Evolutionary conservation across 1,140 invertebrate genomes (phyloP).

Genomic region (Sinella curviseta): DNA sequence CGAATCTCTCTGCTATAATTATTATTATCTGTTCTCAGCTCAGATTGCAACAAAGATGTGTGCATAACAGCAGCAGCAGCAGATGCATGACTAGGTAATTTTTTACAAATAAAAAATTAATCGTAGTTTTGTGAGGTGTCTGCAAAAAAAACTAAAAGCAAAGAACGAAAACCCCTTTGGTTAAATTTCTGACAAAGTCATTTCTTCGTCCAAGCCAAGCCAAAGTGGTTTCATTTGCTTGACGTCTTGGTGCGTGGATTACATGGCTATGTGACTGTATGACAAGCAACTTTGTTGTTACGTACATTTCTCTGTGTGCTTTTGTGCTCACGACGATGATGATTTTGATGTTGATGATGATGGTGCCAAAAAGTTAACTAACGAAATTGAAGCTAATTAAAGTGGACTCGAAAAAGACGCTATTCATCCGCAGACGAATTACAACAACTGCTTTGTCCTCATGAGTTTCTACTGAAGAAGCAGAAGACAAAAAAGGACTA

Average conservation of each 20-base stretch:
- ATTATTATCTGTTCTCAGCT: background rate
- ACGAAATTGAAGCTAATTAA: slow-evolving; percentile 5
- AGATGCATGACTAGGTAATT: background rate
- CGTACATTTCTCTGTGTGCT: background rate
- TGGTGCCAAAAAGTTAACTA: background rate
- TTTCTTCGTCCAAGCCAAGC: background rate
- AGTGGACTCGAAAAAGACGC: background rate
- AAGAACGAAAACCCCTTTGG: background rate
- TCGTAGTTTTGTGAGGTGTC: background rate
- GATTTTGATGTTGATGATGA: background rate
- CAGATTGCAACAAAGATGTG: background rate
- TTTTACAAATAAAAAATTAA: background rate
- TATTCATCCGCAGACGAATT: too few relatives aligned
- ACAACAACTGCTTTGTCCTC: too few relatives aligned
- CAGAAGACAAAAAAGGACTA: too few relatives aligned
- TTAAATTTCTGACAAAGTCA: background rate
- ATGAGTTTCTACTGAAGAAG: too few relatives aligned
- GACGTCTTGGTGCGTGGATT: background rate
- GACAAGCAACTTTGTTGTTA: background rate
- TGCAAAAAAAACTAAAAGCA: too few relatives aligned
- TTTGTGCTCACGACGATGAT: background rate
- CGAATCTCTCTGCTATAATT: background rate
- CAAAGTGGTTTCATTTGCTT: background rate
- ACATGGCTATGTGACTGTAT: background rate
- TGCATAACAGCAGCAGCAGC: background rate